Conservation (phyloP, 2,888 invertebrate species). For the Scaptomyza cyrtandrae region DNA sequence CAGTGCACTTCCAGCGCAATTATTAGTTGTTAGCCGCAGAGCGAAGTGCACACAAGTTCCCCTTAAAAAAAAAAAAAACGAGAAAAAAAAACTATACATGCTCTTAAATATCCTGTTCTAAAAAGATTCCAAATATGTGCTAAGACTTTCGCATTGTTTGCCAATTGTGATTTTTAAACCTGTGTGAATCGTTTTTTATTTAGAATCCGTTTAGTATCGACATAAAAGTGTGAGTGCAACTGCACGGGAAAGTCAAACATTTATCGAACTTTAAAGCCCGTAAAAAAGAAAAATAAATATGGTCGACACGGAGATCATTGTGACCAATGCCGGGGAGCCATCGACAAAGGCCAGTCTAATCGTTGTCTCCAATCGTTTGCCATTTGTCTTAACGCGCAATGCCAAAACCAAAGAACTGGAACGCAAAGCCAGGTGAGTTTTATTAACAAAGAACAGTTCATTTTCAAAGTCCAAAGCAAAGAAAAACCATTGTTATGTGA, state of each 20-base stretch:
- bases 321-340: constrained; percentile 81
- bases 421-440: constrained; percentile 92
- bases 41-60: constrained; percentile 47
- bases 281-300: constrained; percentile 59
- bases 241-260: background rate
- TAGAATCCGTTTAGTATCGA: constrained; percentile 20
- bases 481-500: background rate
- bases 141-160: constrained; percentile 2
- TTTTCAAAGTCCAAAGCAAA: background rate
- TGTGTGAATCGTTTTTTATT: constrained; percentile 13
- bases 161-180: constrained; percentile 29
- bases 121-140: constrained; percentile 12
- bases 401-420: constrained; percentile 89
- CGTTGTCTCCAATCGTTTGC: constrained; percentile 95
- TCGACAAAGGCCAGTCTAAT: constrained; percentile 90
- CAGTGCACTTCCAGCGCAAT: constrained; percentile 57
- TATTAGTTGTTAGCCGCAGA: constrained; percentile 54
- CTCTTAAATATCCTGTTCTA: constrained; percentile 2
- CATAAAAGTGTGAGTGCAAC: background rate
- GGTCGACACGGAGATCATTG: constrained; percentile 83
- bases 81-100: background rate
- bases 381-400: constrained; percentile 93
- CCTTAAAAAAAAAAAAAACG: background rate
- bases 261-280: background rate
- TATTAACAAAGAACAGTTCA: too few relatives aligned